Conservation (phyloP, 2,888 invertebrate genomes). For the Scrobipalpa atriplicella region DNA sequence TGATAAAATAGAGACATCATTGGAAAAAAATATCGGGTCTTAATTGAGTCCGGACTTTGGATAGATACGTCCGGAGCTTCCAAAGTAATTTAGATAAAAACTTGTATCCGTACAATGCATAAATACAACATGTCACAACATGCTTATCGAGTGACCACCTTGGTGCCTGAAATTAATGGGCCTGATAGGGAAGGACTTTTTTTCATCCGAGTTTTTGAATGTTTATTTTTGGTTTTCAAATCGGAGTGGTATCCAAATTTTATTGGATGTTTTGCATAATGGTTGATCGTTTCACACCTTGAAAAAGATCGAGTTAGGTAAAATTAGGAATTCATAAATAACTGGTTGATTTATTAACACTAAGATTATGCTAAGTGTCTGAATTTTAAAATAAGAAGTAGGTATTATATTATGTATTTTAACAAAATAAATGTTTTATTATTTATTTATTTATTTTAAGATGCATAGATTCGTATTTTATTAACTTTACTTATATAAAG, state of each 20-base stretch:
- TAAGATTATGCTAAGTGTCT: too few relatives aligned
- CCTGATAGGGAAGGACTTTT: slow-evolving; percentile 56
- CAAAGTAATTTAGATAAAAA: slow-evolving; percentile 78
- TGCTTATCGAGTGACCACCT: slow-evolving; percentile 75
- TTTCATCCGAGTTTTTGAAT: slow-evolving; percentile 33
- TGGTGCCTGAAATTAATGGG: slow-evolving; percentile 72
- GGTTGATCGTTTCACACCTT: slow-evolving; percentile 25
- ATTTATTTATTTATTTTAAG: too few relatives aligned
- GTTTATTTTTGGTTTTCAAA: slow-evolving; percentile 39
- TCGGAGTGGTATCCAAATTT: slow-evolving; percentile 29
- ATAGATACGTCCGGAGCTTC: slow-evolving; percentile 70
- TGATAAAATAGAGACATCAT: slow-evolving; percentile 39
- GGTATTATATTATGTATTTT: too few relatives aligned
- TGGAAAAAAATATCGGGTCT: slow-evolving; percentile 39
- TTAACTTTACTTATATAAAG: too few relatives aligned
- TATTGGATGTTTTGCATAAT: slow-evolving; percentile 35
- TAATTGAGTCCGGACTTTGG: slow-evolving; percentile 60
- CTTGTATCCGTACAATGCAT: slow-evolving; percentile 59
- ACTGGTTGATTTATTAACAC: background rate
- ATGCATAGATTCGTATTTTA: too few relatives aligned
- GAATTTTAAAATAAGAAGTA: too few relatives aligned
- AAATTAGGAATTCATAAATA: background rate
- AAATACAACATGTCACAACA: slow-evolving; percentile 74
- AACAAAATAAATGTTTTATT: too few relatives aligned
- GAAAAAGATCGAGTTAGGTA: background rate